Evolutionary conservation across 2,888 invertebrate species (phyloP).

Genomic region (Dione vanillae): DNA sequence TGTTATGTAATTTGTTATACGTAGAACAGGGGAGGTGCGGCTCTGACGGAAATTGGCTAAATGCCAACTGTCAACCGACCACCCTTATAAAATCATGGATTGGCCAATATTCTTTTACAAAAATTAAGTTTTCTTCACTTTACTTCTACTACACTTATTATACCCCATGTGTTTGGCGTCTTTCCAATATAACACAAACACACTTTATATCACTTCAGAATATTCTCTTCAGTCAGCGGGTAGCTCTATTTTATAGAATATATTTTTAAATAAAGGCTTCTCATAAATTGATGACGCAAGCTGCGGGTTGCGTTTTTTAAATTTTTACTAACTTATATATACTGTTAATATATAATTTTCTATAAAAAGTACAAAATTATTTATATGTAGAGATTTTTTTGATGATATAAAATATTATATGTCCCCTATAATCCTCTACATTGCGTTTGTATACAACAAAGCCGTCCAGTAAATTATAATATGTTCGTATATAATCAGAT

Average conservation of each 20-base stretch:
- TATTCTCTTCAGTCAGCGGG: background rate
- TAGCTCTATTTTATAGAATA: background rate
- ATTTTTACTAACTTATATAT: too few relatives aligned
- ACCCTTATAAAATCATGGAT: slow-evolving; percentile 63
- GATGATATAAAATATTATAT: too few relatives aligned
- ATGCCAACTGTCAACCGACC: slow-evolving; percentile 67
- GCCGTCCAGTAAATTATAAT: too few relatives aligned
- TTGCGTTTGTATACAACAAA: too few relatives aligned
- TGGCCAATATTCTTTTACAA: slow-evolving; percentile 57
- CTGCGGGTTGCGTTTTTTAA: background rate
- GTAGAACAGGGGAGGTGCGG: slow-evolving; percentile 51
- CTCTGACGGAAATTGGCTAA: slow-evolving; percentile 59
- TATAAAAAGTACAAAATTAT: too few relatives aligned
- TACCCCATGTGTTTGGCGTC: slow-evolving; percentile 44
- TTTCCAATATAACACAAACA: slow-evolving; percentile 43
- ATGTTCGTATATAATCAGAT: too few relatives aligned
- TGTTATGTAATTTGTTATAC: slow-evolving; percentile 61
- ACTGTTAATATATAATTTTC: too few relatives aligned
- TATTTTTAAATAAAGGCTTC: background rate
- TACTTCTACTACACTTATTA: slow-evolving; percentile 40
- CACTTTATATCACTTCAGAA: slow-evolving; percentile 17
- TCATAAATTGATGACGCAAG: background rate
- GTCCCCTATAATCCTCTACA: too few relatives aligned
- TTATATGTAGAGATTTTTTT: too few relatives aligned
- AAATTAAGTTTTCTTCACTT: slow-evolving; percentile 55